Percentiles rank a stretch among this genome's conserved stretches.
Evolutionary conservation across 92 coral and sea anemone genomes (phyloP).

Genomic region (Pocillopora grandis): DNA sequence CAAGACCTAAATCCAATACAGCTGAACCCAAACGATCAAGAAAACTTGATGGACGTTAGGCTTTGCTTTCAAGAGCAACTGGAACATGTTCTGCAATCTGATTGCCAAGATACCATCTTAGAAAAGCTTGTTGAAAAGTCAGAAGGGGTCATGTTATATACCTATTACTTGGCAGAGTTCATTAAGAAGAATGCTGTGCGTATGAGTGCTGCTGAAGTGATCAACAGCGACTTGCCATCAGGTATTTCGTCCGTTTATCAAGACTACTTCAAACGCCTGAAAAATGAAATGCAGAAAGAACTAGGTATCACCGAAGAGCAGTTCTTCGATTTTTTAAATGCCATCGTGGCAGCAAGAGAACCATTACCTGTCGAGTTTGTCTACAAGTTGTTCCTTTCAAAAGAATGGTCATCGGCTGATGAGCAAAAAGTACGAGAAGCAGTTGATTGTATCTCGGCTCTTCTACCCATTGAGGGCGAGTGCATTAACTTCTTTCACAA

Average conservation of each 20-base stretch:
- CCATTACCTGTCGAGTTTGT: constrained; percentile 8
- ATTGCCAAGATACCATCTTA: neutral
- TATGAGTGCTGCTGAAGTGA: neutral
- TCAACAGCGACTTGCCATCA: neutral
- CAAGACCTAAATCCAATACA: constrained; percentile 27
- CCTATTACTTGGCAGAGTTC: constrained; percentile 3
- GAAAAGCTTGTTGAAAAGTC: constrained; percentile 37
- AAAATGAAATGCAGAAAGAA: neutral
- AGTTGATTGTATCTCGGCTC: constrained; percentile 33
- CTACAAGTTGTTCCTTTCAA: neutral
- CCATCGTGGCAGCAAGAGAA: neutral
- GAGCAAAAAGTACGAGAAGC: neutral
- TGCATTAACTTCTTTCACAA: constrained; percentile 55
- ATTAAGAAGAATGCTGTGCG: neutral
- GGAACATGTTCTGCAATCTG: no score
- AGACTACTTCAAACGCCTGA: neutral
- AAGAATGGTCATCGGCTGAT: neutral
- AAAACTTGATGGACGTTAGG: constrained; percentile 38
- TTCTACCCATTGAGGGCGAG: constrained; percentile 41
- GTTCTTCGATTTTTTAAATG: neutral
- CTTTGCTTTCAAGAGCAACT: constrained; percentile 15
- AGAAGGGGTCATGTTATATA: constrained; percentile 1
- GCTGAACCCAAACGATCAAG: constrained; percentile 30
- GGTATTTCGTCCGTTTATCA: constrained; percentile 4
- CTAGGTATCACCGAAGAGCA: neutral